A percentile compares a stretch with the other conserved stretches of the same genome.
These are phyloP conservation scores for Sarcophaga rosellei DNA, from an alignment of 2,888 invertebrate species.

Conservation along the genomic window DNA sequence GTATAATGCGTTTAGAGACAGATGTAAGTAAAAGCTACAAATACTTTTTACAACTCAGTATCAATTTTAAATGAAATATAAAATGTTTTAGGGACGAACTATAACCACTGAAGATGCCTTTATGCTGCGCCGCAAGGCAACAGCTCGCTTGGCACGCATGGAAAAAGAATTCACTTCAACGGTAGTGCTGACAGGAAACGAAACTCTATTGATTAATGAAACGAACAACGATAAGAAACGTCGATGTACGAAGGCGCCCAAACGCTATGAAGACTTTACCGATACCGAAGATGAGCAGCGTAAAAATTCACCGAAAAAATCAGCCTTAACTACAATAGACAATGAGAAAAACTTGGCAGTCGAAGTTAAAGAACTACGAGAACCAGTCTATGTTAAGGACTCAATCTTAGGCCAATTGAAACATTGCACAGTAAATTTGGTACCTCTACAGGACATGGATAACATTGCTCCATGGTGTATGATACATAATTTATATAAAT, in stretches of 20 bases:
- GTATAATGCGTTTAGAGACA: conserved; percentile 78
- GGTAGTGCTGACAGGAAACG: conserved; percentile 85
- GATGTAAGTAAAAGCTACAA: conserved; percentile 73
- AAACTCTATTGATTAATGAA: conserved; percentile 85
- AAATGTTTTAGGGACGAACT: conserved; percentile 73
- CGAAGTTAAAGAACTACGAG: conserved; percentile 68
- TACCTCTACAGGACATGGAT: conserved; percentile 76
- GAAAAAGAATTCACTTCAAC: conserved; percentile 89
- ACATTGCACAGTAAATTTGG: conserved; percentile 77
- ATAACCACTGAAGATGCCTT: conserved; percentile 80
- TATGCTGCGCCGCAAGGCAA: conserved; percentile 79
- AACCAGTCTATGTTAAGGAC: conserved; percentile 73
- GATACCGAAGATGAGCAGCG: conserved; percentile 73
- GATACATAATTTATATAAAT: conserved; percentile 85
- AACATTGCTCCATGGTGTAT: conserved; percentile 86
- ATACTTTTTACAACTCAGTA: background rate
- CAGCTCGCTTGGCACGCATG: conserved; percentile 84
- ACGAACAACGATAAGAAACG: conserved; percentile 81
- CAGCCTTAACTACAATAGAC: conserved; percentile 50
- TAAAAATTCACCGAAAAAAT: conserved; percentile 49
- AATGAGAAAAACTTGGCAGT: conserved; percentile 55
- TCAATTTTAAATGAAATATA: background rate
- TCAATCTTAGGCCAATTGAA: conserved; percentile 73
- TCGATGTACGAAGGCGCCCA: conserved; percentile 84
- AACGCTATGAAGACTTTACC: conserved; percentile 83